Percentiles rank a stretch among this genome's conserved stretches.
Evolutionary conservation across 2,113 vertebrate species (phyloP).

Genomic region (Donacobius atricapilla): DNA sequence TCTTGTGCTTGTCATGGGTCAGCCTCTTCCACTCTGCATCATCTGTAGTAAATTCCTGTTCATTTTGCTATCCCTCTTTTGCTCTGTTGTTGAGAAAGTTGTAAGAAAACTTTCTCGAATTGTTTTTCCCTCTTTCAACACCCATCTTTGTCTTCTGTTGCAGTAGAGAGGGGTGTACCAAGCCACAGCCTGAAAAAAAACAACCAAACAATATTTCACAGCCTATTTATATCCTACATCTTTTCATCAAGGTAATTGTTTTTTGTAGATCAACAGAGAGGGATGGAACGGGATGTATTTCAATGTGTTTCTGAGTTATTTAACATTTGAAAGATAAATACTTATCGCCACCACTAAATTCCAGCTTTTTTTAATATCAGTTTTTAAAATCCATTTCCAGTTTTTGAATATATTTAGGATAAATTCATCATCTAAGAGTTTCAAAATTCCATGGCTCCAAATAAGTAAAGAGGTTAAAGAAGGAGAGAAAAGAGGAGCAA

Average conservation of each 20-base stretch:
- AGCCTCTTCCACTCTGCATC: background rate
- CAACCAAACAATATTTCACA: background rate
- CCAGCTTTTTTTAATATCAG: background rate
- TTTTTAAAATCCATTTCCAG: background rate
- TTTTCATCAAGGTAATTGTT: background rate
- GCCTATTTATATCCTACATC: background rate
- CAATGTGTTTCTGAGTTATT: background rate
- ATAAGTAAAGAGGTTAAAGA: background rate
- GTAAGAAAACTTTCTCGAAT: background rate
- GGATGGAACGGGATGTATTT: background rate
- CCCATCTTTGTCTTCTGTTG: constrained; percentile 7
- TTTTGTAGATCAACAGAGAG: background rate
- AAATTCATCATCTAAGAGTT: background rate
- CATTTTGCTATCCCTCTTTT: background rate
- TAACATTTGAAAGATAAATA: background rate
- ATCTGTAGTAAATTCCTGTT: background rate
- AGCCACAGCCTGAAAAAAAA: constrained; percentile 42
- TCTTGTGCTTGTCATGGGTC: background rate
- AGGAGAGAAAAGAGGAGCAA: background rate
- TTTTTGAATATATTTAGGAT: background rate
- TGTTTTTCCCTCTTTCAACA: background rate
- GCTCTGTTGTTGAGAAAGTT: background rate
- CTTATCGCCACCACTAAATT: background rate
- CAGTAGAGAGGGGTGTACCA: constrained; percentile 61
- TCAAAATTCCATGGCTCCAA: background rate